Base-by-base conservation (phyloP, 2,888 invertebrate species). In the Coenonympha arcania region DNA sequence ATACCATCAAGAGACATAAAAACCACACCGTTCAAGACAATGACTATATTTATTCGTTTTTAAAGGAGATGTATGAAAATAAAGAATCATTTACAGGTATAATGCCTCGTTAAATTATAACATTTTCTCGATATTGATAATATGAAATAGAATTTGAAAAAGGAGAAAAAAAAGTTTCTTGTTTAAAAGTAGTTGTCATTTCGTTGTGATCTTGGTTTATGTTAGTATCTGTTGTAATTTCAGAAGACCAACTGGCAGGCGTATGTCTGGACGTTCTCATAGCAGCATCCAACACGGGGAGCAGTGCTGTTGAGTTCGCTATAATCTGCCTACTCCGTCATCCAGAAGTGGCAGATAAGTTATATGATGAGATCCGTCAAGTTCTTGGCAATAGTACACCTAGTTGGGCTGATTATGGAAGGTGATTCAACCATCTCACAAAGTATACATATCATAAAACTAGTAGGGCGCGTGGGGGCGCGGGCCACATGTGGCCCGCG, bases 261-360 rank as follows among this genome's bases (percentile, higher is more conserved):
- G 71, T 91, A 1, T 91, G 91, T 56, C 64, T 91, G 60, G 92
- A 92, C 65, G 69, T 92, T 9, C 86, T 92, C 31, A 88, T 91
- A 76, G 92, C 91, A 4, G 91, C 91, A 0, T 87, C 89, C 0
- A 90, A 91, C 69, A 92, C 92, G 0, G 91, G 90, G 0, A 89
- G 89, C 52, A 90, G 89, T 60, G 82, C 88, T 0, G 69, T 92
- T 24, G 86, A 88, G 22, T 90, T 89, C 61, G 85, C 88, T 0
- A 70, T 92, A 39, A 69, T 90, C 3, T 85, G 85, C 50, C 78
- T 89, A 59, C 68, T 90, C 6, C 73, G 86, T 43, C 76, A 89
- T 66, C 88, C 86, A 24, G 74, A 87, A 1, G 79, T 90, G 49
- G 89, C 90, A 64, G 74, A 82, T 22, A 86, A 85, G 62, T 76